Conservation (phyloP, 1,140 invertebrate species). For the Pseudomyrmex sp. region DNA sequence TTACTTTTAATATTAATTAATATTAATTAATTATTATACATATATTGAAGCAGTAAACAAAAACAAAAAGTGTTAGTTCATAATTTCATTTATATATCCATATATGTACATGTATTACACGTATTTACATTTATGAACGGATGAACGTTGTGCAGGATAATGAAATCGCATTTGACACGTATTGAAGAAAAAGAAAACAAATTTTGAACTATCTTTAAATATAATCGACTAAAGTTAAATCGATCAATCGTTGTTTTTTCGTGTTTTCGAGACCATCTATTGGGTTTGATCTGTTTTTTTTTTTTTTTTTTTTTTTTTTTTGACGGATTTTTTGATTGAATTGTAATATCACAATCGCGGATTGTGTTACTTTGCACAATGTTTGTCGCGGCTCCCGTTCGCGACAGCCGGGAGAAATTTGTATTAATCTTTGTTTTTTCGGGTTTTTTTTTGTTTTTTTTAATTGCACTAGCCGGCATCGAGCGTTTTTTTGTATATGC, state of each 20-base stretch:
- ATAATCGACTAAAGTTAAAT: not conserved
- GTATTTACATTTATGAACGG: conserved; percentile 63
- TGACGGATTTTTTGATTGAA: not conserved
- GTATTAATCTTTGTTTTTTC: conserved; percentile 33
- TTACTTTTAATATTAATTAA: conserved; percentile 79
- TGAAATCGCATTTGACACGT: not conserved
- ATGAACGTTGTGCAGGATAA: conserved; percentile 70
- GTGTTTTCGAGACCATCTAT: too few relatives aligned
- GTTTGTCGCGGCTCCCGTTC: conserved; percentile 53
- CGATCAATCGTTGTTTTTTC: not conserved
- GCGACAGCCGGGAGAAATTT: conserved; percentile 51
- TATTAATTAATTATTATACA: conserved; percentile 62
- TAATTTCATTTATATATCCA: conserved; percentile 75
- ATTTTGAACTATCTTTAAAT: not conserved
- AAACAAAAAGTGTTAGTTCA: conserved; percentile 76
- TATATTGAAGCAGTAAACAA: conserved; percentile 65
- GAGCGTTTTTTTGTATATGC: conserved; percentile 64
- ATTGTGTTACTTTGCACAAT: conserved; percentile 67
- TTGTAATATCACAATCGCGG: conserved; percentile 9
- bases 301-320: not conserved
- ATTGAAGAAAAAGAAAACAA: not conserved
- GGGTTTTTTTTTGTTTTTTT: conserved; percentile 56
- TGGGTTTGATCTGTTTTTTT: too few relatives aligned
- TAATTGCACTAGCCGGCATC: conserved; percentile 58
- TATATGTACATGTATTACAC: conserved; percentile 66